Conservation (phyloP, 2,113 vertebrate species). For the Mionectes macconnelli region DNA sequence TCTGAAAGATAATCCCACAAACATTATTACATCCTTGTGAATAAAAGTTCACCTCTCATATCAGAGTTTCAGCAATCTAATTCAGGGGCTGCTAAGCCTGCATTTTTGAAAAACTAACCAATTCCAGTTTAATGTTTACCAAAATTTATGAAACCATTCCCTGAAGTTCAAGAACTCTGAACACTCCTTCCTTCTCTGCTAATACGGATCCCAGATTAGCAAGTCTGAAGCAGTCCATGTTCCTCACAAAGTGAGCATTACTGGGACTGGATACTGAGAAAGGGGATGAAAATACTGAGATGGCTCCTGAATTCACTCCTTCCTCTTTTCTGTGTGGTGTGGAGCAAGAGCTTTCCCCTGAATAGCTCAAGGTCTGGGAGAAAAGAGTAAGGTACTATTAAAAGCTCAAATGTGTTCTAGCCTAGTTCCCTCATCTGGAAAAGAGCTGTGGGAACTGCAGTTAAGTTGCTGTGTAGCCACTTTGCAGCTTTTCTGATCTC, state of each 20-base stretch:
- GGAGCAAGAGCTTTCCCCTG: neutral
- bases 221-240: rapidly evolving
- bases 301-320: neutral
- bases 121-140: neutral
- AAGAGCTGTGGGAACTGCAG: neutral
- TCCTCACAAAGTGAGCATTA: neutral
- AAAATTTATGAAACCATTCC: neutral
- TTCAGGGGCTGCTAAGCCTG: neutral
- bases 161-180: neutral
- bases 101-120: neutral
- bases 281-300: neutral
- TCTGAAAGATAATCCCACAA: neutral
- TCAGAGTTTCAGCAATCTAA: neutral
- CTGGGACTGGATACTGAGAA: neutral
- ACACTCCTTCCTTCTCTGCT: neutral
- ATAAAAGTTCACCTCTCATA: neutral
- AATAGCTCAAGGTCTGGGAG: neutral
- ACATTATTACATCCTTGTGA: neutral
- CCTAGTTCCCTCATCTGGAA: neutral
- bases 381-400: neutral
- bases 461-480: neutral
- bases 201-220: neutral
- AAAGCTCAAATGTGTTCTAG: neutral
- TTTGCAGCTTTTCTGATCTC: neutral
- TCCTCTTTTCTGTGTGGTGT: neutral